Evolutionary conservation across 2,888 invertebrate genomes (phyloP), one percentile per base, ranked within the genome.

Genomic region (Cataglyphis altisquamis): DNA sequence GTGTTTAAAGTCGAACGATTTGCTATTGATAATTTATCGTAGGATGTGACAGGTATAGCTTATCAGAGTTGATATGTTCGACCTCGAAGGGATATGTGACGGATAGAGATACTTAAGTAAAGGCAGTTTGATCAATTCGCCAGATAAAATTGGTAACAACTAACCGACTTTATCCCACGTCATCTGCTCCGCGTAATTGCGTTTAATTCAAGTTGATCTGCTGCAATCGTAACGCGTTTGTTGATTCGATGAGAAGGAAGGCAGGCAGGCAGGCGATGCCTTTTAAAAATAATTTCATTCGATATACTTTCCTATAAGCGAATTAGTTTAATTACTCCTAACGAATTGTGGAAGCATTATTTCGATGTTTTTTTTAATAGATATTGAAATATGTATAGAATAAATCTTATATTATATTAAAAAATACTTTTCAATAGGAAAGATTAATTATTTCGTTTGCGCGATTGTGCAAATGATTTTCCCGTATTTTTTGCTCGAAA

Each of bases 181-280:
- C 90, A 91, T 91, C 86, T 86, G 86, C 87, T 85, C 85, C 67
- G 73, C 82, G 90, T 92, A 93, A 94, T 94, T 94, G 92, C 86
- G 86, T 90, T 92, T 92, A 93, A 94, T 93, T 92, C 90, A 87
- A 89, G 90, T 92, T 93, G 92, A 93, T 94, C 92, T 88, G 84
- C 86, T 90, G 86, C 90, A 92, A 92, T 92, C 90, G 83, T 91
- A 86, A 74, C 62, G 73, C 63, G 80, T 39, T 48, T 80, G 63
- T 57, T 63, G 64, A 41, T 72, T 41, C 39, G 60, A n/a, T 52
- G 52, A n/a, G 52, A n/a, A n/a, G 1, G n/a, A n/a, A 29, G 29
- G 29, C 1, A 45, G 12, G 12, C 12, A n/a, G 45, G 4, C 18
- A 8, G 21, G 39, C 41, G 57, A 52, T 52, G 45, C 64, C n/a